Percentiles rank a stretch among this genome's conserved stretches.
phyloP scores from a whole-genome alignment of 2,113 vertebrate genomes.

The Triplophysa tibetana region DNA sequence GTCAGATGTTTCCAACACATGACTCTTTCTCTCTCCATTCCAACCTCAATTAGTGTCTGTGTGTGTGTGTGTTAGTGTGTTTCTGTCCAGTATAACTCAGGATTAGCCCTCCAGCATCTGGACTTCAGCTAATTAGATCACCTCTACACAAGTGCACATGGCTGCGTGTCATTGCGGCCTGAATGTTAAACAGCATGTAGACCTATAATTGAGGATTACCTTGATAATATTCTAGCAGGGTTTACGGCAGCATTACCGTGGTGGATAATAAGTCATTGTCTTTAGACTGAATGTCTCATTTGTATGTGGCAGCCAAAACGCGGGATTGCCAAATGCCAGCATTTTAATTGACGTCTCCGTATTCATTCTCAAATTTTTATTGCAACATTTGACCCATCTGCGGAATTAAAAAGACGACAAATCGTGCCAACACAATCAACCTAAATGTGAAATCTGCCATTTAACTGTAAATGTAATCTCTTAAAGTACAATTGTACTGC shows the following conservation, averaged over 20 bases:
- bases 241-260: constrained; percentile 45
- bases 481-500: constrained; percentile 39
- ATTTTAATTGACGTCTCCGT: neutral
- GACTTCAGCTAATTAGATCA: constrained; percentile 49
- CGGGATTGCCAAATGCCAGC: neutral
- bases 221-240: constrained; percentile 44
- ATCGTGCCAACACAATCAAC: constrained; percentile 42
- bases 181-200: constrained; percentile 47
- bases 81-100: constrained; percentile 8
- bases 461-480: constrained; percentile 29
- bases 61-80: neutral
- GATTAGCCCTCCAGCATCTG: constrained; percentile 49
- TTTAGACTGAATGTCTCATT: constrained; percentile 36
- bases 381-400: neutral
- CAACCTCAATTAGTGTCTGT: neutral
- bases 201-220: constrained; percentile 53
- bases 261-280: constrained; percentile 50
- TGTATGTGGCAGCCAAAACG: constrained; percentile 20
- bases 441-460: constrained; percentile 14
- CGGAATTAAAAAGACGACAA: neutral
- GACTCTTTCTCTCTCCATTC: neutral
- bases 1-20: constrained; percentile 38
- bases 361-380: constrained; percentile 1
- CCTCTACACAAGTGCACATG: constrained; percentile 26
- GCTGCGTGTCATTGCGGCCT: neutral